A percentile compares a stretch with the other conserved stretches of the same genome.
Evolutionary conservation across 2,888 invertebrate species (phyloP).

Genomic region (Nesidiocoris tenuis): DNA sequence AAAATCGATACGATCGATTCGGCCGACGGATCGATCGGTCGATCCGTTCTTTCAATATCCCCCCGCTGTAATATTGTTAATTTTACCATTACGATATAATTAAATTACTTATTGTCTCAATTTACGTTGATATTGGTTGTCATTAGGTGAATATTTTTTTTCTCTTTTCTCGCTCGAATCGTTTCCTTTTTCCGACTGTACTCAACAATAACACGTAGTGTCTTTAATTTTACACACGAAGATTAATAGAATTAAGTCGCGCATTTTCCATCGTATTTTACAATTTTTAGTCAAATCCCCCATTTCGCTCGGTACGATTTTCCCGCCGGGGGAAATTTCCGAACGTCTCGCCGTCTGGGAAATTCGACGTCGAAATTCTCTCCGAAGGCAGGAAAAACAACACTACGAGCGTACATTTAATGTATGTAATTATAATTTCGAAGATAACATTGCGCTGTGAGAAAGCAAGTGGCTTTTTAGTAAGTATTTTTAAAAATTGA

Average conservation of each 20-base stretch:
- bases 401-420: neutral
- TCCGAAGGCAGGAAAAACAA: too few relatives aligned
- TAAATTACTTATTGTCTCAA: constrained; percentile 5
- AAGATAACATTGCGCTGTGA: constrained; percentile 49
- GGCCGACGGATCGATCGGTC: neutral
- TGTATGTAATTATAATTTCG: constrained; percentile 45
- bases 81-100: constrained; percentile 30
- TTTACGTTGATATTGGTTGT: constrained; percentile 35
- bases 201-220: neutral
- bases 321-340: neutral
- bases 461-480: constrained; percentile 50
- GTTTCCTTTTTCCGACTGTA: neutral
- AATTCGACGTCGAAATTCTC: too few relatives aligned
- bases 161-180: neutral
- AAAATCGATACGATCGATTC: neutral
- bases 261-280: neutral
- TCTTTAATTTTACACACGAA: neutral
- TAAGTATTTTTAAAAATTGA: constrained; percentile 45
- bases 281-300: neutral
- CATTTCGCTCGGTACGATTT: neutral
- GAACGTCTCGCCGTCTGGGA: too few relatives aligned
- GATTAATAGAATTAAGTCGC: neutral
- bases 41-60: constrained; percentile 2
- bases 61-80: constrained; percentile 22
- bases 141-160: constrained; percentile 13